phyloP scores from a whole-genome alignment of 2,888 invertebrate genomes.

The Chaitophorus viminalis region DNA sequence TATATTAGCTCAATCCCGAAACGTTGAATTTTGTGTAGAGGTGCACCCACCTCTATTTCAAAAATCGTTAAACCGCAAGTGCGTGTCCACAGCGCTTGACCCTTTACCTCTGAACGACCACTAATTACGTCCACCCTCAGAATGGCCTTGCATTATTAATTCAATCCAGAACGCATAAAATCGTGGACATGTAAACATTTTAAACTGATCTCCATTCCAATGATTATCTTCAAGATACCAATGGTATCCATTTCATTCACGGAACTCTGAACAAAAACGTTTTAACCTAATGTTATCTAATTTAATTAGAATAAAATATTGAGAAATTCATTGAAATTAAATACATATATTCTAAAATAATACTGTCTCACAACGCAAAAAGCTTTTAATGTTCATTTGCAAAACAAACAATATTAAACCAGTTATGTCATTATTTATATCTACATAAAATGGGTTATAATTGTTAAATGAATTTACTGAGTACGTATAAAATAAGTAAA shows the following conservation, averaged over 20 bases:
- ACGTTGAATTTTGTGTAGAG: constrained; percentile 4
- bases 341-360: too few relatives aligned
- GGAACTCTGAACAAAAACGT: neutral
- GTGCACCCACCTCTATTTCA: neutral
- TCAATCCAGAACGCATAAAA: constrained; percentile 26
- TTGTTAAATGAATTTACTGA: too few relatives aligned
- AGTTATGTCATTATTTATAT: too few relatives aligned
- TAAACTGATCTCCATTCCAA: neutral
- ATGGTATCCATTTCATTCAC: neutral
- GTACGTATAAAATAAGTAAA: too few relatives aligned
- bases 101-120: constrained; percentile 38
- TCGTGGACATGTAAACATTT: constrained; percentile 29
- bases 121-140: constrained; percentile 40
- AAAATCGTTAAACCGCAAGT: constrained; percentile 55
- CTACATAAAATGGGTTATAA: too few relatives aligned
- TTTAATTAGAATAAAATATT: neutral
- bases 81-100: constrained; percentile 44
- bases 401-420: too few relatives aligned
- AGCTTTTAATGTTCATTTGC: too few relatives aligned
- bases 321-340: neutral
- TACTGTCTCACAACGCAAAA: too few relatives aligned
- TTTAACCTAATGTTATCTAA: neutral
- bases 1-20: constrained; percentile 16
- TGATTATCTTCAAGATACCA: neutral
- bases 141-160: constrained; percentile 49